Conservation (phyloP, 2,888 invertebrate genomes). For the Hanleya hanleyi region DNA sequence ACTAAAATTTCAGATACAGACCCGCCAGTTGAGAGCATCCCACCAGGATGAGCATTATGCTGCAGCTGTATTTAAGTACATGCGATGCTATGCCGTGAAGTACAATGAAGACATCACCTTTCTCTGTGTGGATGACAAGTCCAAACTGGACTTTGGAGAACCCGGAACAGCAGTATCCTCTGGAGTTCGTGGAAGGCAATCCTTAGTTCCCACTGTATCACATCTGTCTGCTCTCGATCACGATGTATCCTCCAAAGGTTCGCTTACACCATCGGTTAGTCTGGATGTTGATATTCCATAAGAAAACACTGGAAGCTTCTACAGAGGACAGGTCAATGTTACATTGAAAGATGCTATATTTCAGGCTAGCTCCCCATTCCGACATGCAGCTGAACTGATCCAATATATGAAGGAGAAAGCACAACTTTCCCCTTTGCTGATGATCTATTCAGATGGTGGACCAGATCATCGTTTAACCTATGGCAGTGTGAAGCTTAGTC, state of each 20-base stretch:
- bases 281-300: slow-evolving; percentile 21
- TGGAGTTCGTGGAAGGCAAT: slow-evolving; percentile 30
- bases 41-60: slow-evolving; percentile 36
- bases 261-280: slow-evolving; percentile 32
- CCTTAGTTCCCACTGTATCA: slow-evolving; percentile 16
- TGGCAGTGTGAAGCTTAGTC: too few species aligned
- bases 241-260: slow-evolving; percentile 24
- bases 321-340: slow-evolving; percentile 24
- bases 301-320: slow-evolving; percentile 21
- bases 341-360: slow-evolving; percentile 31
- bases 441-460: too few species aligned
- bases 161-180: slow-evolving; percentile 28
- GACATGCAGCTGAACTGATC: slow-evolving; percentile 23
- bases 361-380: slow-evolving; percentile 25
- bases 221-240: slow-evolving; percentile 36
- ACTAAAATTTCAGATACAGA: slow-evolving; percentile 36
- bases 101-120: slow-evolving; percentile 8
- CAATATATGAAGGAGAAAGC: not conserved
- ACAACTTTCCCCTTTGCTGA: too few species aligned
- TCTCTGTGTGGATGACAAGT: slow-evolving; percentile 36
- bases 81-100: slow-evolving; percentile 28
- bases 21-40: slow-evolving; percentile 25
- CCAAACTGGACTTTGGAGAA: slow-evolving; percentile 32
- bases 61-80: slow-evolving; percentile 29
- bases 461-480: too few species aligned